A percentile compares a stretch with the other conserved stretches of the same genome.
These are phyloP conservation scores for Crotalus tigris DNA, from an alignment of 2,113 vertebrate genomes.

Conservation along the genomic window DNA sequence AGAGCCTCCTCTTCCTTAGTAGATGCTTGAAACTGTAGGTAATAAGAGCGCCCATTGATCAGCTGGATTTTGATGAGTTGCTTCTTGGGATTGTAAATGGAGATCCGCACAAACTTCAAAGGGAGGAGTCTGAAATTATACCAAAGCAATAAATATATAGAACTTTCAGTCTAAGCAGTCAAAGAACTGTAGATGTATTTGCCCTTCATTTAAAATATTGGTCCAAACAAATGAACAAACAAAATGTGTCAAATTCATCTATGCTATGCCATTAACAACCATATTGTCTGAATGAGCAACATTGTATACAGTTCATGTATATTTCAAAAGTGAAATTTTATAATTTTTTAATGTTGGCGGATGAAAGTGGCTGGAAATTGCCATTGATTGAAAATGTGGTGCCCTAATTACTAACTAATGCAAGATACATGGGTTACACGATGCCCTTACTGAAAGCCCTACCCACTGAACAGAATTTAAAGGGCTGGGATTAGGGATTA, in stretches of 20 bases:
- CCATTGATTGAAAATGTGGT: background rate
- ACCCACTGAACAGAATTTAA: background rate
- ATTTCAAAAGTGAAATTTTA: background rate
- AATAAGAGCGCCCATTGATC: conserved; percentile 16
- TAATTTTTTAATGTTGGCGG: background rate
- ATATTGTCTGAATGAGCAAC: background rate
- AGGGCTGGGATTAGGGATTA: background rate
- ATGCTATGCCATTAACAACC: background rate
- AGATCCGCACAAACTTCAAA: conserved; percentile 27
- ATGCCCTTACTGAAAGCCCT: background rate
- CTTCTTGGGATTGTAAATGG: background rate
- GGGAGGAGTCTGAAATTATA: conserved; percentile 5
- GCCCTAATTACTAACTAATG: background rate
- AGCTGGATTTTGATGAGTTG: conserved; percentile 23
- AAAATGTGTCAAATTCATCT: background rate
- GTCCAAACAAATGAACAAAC: background rate
- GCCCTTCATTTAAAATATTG: background rate
- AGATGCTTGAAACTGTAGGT: conserved; percentile 13
- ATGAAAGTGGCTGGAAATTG: background rate
- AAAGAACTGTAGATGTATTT: background rate
- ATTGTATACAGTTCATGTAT: background rate
- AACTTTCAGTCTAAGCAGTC: background rate
- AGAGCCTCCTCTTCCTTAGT: background rate
- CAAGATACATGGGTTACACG: background rate
- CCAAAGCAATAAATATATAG: background rate